Evolutionary conservation across 1,140 invertebrate genomes (phyloP).

Genomic region (Drosophila kepulauana): DNA sequence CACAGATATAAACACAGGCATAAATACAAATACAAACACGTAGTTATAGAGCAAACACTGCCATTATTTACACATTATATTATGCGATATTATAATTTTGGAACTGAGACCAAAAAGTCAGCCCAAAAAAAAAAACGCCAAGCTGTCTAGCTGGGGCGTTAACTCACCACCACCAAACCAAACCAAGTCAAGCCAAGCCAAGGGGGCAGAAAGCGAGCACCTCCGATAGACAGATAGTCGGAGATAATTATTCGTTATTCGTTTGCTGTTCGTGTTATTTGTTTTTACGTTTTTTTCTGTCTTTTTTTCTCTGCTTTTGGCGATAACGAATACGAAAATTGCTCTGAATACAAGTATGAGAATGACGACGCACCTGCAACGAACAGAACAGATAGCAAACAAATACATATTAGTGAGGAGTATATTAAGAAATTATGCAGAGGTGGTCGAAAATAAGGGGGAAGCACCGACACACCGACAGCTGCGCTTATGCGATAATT

Average conservation of each 20-base stretch:
- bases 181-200: no score
- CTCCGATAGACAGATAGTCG: slow-evolving; percentile 11
- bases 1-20: slow-evolving; percentile 29
- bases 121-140: slow-evolving; percentile 44
- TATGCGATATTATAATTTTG: slow-evolving; percentile 59
- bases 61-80: slow-evolving; percentile 66
- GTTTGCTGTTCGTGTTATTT: slow-evolving; percentile 22
- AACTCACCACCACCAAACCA: slow-evolving; percentile 28
- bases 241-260: slow-evolving; percentile 46
- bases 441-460: slow-evolving; percentile 1
- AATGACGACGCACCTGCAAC: slow-evolving; percentile 67
- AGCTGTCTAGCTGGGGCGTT: slow-evolving; percentile 52
- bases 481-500: background rate
- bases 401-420: slow-evolving; percentile 53
- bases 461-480: background rate
- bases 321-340: slow-evolving; percentile 40
- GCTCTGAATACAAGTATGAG: background rate
- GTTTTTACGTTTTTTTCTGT: background rate
- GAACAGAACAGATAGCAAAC: slow-evolving; percentile 44
- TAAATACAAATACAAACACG: background rate
- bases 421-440: slow-evolving; percentile 16
- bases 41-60: slow-evolving; percentile 23
- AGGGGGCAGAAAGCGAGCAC: background rate
- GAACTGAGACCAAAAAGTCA: slow-evolving; percentile 27
- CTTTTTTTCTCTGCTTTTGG: background rate